phyloP scores from a whole-genome alignment of 2,797 vertebrate species.

The Naso thynnoides region DNA sequence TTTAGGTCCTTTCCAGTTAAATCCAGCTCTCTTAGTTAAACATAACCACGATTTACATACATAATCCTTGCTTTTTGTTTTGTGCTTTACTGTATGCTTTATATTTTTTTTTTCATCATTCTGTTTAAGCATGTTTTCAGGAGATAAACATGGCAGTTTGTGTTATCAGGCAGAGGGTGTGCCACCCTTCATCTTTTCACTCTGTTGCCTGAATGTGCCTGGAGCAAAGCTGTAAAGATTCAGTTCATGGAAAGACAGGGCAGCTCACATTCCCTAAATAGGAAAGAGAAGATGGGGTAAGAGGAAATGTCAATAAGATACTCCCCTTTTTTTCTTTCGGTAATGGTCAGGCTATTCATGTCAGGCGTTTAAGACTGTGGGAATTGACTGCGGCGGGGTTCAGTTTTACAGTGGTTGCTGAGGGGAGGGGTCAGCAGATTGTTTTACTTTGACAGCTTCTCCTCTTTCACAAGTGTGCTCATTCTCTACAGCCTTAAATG shows the following conservation, averaged over 20 bases:
- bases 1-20: neutral
- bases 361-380: neutral
- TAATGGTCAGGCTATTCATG: slow-evolving; percentile 6
- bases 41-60: neutral
- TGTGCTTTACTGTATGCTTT: neutral
- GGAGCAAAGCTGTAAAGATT: slow-evolving; percentile 38
- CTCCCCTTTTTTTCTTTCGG: neutral
- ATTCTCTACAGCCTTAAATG: neutral
- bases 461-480: too few relatives aligned
- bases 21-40: neutral
- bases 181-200: slow-evolving; percentile 15
- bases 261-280: slow-evolving; percentile 23
- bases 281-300: slow-evolving; percentile 18
- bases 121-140: neutral
- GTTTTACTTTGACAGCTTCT: slow-evolving; percentile 4
- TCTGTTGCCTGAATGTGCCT: slow-evolving; percentile 26
- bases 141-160: neutral
- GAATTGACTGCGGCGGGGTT: neutral
- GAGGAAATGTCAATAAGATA: slow-evolving; percentile 33
- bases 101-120: neutral
- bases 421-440: slow-evolving; percentile 2
- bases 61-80: neutral
- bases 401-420: neutral
- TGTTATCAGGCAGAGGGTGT: slow-evolving; percentile 11
- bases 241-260: slow-evolving; percentile 17